Conservation (phyloP, 35 echinoderm and acorn worm species). For the Ptychodera flava region DNA sequence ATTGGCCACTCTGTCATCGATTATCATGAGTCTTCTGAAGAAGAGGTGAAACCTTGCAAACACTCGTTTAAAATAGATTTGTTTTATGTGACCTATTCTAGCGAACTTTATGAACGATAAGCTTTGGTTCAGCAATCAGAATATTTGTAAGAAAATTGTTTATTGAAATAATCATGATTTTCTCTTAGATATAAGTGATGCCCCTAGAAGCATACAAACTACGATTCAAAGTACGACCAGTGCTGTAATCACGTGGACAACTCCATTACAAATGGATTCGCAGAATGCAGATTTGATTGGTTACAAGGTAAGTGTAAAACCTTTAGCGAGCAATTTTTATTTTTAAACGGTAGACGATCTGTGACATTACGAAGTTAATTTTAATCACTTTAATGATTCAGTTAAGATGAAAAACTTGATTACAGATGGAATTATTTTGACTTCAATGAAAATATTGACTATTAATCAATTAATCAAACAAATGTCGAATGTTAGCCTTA, state of each 20-base stretch:
- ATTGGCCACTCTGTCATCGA: too few species aligned
- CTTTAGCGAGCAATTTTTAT: background rate
- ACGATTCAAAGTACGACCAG: background rate
- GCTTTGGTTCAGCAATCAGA: too few species aligned
- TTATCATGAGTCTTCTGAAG: too few species aligned
- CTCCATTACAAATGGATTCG: background rate
- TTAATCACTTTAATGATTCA: background rate
- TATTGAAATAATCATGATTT: too few species aligned
- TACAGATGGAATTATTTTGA: background rate
- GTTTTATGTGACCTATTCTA: background rate
- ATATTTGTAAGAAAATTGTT: background rate
- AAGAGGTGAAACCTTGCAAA: too few species aligned
- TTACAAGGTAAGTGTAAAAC: background rate
- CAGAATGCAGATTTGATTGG: background rate
- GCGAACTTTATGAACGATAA: too few species aligned
- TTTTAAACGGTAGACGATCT: background rate
- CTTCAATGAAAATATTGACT: background rate
- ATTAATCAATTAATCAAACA: background rate
- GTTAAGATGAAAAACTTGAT: too few species aligned
- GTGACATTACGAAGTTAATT: background rate
- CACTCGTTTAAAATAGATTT: background rate
- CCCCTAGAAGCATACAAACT: background rate
- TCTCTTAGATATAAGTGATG: background rate
- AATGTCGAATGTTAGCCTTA: background rate
- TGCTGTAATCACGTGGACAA: background rate